phyloP scores from a whole-genome alignment of 2,113 vertebrate genomes.

The Columbina picui region DNA sequence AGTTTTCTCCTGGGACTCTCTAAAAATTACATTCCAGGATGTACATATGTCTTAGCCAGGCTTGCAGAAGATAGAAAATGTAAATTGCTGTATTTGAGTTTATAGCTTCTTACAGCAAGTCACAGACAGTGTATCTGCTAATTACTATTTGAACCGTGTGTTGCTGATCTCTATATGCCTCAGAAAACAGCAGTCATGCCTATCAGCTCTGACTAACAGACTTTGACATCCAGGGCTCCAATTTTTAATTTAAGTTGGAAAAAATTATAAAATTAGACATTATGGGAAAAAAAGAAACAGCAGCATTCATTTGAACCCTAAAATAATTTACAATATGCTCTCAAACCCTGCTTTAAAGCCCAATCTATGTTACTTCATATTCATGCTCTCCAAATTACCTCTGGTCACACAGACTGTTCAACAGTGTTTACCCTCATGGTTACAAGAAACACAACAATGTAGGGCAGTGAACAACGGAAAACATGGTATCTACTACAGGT shows the following conservation, averaged over 20 bases:
- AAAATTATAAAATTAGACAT: neutral
- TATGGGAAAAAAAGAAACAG: neutral
- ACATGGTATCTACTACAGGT: neutral
- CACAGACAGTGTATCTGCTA: slow-evolving; percentile 47
- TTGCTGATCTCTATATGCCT: slow-evolving; percentile 29
- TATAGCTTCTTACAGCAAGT: slow-evolving; percentile 19
- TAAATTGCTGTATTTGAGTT: slow-evolving; percentile 67
- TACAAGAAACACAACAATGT: neutral
- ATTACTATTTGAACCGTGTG: slow-evolving; percentile 64
- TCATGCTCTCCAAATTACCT: neutral
- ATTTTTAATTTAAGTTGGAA: neutral
- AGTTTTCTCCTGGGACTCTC: slow-evolving; percentile 34
- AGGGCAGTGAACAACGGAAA: neutral
- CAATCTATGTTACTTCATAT: neutral
- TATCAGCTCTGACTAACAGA: slow-evolving; percentile 43
- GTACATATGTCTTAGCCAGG: slow-evolving; percentile 29
- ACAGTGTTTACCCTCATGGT: neutral
- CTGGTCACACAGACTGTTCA: neutral
- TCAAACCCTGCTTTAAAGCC: neutral
- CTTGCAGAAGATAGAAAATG: slow-evolving; percentile 45
- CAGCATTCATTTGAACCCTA: neutral
- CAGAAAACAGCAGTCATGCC: slow-evolving; percentile 6
- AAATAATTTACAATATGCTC: neutral
- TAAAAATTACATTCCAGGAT: slow-evolving; percentile 19
- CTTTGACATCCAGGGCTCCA: neutral